Percentiles rank a stretch among this genome's conserved stretches.
phyloP scores from a whole-genome alignment of 1,140 invertebrate genomes.

The Plodia interpunctella region DNA sequence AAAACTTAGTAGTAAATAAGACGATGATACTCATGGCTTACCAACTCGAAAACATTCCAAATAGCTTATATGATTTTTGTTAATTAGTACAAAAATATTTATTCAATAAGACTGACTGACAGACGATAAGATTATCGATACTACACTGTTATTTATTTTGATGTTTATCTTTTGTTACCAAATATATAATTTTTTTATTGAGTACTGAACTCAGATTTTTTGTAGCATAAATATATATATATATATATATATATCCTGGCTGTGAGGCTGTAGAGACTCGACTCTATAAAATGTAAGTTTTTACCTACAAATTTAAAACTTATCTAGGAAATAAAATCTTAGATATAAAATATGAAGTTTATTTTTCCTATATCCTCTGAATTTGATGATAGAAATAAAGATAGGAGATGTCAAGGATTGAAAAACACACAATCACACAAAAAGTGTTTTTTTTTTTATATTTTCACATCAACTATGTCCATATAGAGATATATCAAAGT shows the following conservation, averaged over 20 bases:
- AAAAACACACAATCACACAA: slow-evolving; percentile 19
- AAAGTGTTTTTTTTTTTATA: slow-evolving; percentile 46
- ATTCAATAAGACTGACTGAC: slow-evolving; percentile 45
- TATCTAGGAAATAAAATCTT: slow-evolving; percentile 1
- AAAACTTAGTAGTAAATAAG: background rate
- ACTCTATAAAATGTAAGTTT: background rate
- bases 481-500: slow-evolving; percentile 21
- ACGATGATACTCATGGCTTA: slow-evolving; percentile 29
- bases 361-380: too few relatives aligned
- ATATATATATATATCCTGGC: background rate
- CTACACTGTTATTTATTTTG: slow-evolving; percentile 23
- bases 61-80: slow-evolving; percentile 23
- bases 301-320: slow-evolving; percentile 5
- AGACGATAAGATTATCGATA: slow-evolving; percentile 25
- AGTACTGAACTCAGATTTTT: background rate
- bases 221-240: background rate
- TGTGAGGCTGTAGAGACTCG: background rate
- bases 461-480: slow-evolving; percentile 22
- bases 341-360: slow-evolving; percentile 16
- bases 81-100: slow-evolving; percentile 23
- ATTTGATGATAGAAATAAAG: too few relatives aligned
- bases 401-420: too few relatives aligned
- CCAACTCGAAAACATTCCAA: slow-evolving; percentile 29
- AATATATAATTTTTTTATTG: slow-evolving; percentile 11
- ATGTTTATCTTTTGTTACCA: slow-evolving; percentile 27